A percentile compares a stretch with the other conserved stretches of the same genome.
These are phyloP conservation scores for Danaus plexippus DNA, from an alignment of 1,140 invertebrate genomes.

Conservation along the genomic window DNA sequence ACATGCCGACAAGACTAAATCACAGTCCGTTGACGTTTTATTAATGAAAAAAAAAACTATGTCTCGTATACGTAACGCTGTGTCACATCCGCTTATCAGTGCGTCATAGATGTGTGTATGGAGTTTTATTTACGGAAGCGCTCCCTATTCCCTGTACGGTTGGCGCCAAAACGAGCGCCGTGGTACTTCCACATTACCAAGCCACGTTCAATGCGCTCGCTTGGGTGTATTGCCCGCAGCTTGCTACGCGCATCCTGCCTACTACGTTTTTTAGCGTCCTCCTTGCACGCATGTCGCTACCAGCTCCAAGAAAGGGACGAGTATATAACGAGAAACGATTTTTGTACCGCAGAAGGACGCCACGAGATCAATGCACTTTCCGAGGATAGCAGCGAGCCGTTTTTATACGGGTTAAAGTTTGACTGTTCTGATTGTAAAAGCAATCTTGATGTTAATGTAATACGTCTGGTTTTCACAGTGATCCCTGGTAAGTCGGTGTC, in stretches of 20 bases:
- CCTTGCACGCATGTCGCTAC: conserved; percentile 35
- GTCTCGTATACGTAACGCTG: no score
- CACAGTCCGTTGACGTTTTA: no score
- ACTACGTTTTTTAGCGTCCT: conserved; percentile 51
- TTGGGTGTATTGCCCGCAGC: conserved; percentile 66
- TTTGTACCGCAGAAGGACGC: conserved; percentile 66
- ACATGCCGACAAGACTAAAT: no score
- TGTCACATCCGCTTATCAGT: no score
- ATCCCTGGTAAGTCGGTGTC: conserved; percentile 34
- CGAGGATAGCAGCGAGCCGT: conserved; percentile 58
- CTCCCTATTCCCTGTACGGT: conserved; percentile 38
- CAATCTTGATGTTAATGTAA: conserved; percentile 37
- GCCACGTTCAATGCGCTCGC: conserved; percentile 65
- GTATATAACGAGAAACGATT: conserved; percentile 62
- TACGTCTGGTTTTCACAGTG: conserved; percentile 44
- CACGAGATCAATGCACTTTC: conserved; percentile 69
- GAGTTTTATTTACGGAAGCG: conserved; percentile 11
- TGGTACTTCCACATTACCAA: conserved; percentile 60
- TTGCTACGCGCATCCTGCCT: conserved; percentile 68
- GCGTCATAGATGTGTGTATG: background rate
- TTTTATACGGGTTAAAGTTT: conserved; percentile 56
- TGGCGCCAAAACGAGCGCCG: conserved; percentile 63
- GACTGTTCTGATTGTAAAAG: conserved; percentile 34
- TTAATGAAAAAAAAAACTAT: no score
- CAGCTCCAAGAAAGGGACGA: conserved; percentile 45